Percentiles rank a stretch among this genome's conserved stretches.
Evolutionary conservation across 2,797 vertebrate species (phyloP).

Genomic region (Gymnothorax reevesii): DNA sequence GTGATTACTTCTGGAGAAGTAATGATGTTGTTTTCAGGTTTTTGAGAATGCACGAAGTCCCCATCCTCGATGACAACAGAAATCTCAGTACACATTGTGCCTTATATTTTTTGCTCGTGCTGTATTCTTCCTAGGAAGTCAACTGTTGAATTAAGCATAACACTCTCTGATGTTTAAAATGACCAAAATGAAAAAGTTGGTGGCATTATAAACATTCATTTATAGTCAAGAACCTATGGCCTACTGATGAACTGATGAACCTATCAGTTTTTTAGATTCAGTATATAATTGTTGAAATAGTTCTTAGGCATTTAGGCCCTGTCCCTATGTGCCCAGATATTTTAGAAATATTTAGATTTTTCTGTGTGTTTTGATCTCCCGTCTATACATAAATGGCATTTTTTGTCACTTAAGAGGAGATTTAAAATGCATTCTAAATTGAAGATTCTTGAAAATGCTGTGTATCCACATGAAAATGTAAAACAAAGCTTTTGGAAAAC

Average conservation of each 20-base stretch:
- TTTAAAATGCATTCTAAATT: no score
- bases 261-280: not conserved
- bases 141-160: not conserved
- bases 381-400: no score
- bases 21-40: conserved; percentile 15
- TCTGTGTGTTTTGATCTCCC: no score
- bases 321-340: no score
- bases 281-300: not conserved
- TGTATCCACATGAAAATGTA: no score
- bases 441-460: no score
- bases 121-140: conserved; percentile 13
- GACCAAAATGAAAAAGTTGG: conserved; percentile 29
- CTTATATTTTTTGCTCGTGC: conserved; percentile 23
- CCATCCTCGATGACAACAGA: conserved; percentile 20
- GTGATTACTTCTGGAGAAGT: not conserved
- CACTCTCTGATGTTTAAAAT: not conserved
- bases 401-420: no score
- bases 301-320: not conserved
- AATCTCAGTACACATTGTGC: conserved; percentile 15
- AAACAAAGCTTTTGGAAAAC: no score
- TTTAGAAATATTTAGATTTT: no score
- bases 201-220: conserved; percentile 9
- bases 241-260: no score
- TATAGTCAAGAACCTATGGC: conserved; percentile 19
- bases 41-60: conserved; percentile 36